phyloP scores from a whole-genome alignment of 2,888 invertebrate genomes.

The Drosophila flavopinicola region DNA sequence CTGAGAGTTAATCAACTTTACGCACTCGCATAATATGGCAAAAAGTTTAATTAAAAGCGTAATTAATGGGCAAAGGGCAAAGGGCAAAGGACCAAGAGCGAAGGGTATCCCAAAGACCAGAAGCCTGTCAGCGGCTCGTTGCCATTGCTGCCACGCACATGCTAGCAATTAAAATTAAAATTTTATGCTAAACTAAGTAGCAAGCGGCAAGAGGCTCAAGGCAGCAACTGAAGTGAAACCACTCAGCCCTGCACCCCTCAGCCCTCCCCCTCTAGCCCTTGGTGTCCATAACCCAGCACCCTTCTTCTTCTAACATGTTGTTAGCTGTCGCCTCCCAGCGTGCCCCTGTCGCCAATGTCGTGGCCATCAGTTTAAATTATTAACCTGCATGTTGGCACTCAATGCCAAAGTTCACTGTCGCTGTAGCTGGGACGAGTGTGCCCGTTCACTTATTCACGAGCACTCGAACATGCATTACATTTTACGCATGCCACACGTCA shows the following conservation, averaged over 20 bases:
- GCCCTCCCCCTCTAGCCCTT: no score
- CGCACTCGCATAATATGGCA: constrained; percentile 67
- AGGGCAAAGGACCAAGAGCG: not conserved
- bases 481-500: constrained; percentile 46
- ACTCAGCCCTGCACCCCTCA: not conserved
- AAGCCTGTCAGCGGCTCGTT: constrained; percentile 45
- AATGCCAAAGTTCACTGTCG: constrained; percentile 50
- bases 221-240: constrained; percentile 17
- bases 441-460: constrained; percentile 54
- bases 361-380: constrained; percentile 59
- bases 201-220: constrained; percentile 48
- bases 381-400: constrained; percentile 46
- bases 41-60: constrained; percentile 79
- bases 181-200: constrained; percentile 80
- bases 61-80: constrained; percentile 63
- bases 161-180: constrained; percentile 79
- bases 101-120: constrained; percentile 11
- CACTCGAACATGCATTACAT: constrained; percentile 55
- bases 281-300: not conserved
- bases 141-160: constrained; percentile 73
- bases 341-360: constrained; percentile 13
- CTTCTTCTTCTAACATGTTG: constrained; percentile 7
- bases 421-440: constrained; percentile 32
- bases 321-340: not conserved
- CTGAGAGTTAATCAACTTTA: constrained; percentile 75